A percentile compares a stretch with the other conserved stretches of the same genome.
Conservation (phyloP, 2,888 invertebrate species). For the Slavum lentiscoides region DNA sequence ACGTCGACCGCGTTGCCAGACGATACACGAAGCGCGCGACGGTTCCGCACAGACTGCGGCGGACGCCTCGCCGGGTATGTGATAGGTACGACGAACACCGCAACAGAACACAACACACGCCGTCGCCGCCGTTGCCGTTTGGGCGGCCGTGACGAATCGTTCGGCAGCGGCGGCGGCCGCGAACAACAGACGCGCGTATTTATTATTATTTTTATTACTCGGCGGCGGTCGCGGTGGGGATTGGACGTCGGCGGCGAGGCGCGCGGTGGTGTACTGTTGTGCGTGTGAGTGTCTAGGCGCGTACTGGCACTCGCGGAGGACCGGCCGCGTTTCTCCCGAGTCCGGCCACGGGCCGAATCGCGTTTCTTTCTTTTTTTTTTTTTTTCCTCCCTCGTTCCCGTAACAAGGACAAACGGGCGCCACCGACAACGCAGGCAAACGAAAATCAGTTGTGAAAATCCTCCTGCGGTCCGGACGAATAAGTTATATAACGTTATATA, state of each 20-base stretch:
- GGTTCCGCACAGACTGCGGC: conserved; percentile 51
- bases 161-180: conserved; percentile 20
- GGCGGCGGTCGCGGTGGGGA: background rate
- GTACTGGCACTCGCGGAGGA: background rate
- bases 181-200: conserved; percentile 7
- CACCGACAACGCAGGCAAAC: too few relatives aligned
- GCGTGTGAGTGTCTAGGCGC: too few relatives aligned
- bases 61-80: conserved; percentile 26
- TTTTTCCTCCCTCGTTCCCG: too few relatives aligned
- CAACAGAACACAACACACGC: too few relatives aligned
- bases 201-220: conserved; percentile 15
- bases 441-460: too few relatives aligned
- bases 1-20: background rate
- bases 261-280: background rate
- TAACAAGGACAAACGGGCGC: too few relatives aligned
- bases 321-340: background rate
- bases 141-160: conserved; percentile 44
- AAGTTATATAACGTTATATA: too few relatives aligned
- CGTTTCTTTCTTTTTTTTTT: too few relatives aligned
- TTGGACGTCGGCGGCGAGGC: background rate
- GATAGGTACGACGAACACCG: background rate
- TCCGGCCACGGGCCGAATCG: background rate
- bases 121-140: conserved; percentile 13
- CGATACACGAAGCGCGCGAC: conserved; percentile 7
- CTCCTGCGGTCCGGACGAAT: too few relatives aligned